Conservation (phyloP, 2,113 vertebrate genomes). For the Hyaena hyaena region DNA sequence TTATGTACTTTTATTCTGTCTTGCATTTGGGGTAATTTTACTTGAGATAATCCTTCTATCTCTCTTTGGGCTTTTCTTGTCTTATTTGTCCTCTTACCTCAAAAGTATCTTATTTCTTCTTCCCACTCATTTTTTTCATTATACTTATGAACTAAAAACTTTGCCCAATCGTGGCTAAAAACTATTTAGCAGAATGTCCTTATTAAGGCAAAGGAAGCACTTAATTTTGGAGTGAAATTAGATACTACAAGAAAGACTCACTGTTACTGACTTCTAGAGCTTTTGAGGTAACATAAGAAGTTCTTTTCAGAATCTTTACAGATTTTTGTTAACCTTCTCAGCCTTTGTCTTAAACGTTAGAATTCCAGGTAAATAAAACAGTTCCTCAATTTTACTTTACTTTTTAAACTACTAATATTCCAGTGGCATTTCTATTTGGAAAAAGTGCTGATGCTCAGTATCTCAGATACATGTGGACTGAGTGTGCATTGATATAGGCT, state of each 20-base stretch:
- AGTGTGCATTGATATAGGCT: not conserved
- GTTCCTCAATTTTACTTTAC: not conserved
- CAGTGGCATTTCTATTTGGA: not conserved
- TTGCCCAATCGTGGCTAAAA: not conserved
- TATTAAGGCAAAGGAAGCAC: not conserved
- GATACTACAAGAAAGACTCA: not conserved
- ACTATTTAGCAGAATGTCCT: not conserved
- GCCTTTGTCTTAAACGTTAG: slow-evolving; percentile 11
- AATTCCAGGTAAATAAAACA: not conserved
- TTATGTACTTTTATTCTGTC: not conserved
- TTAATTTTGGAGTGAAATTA: not conserved
- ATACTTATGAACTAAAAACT: slow-evolving; percentile 25
- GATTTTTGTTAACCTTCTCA: not conserved
- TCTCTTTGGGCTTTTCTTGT: not conserved
- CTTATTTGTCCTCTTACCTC: not conserved
- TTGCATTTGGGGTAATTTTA: not conserved
- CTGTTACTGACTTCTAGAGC: not conserved
- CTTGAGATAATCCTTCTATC: not conserved
- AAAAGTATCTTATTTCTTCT: not conserved
- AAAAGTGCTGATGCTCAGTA: not conserved
- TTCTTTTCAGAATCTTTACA: not conserved
- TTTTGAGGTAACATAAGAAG: not conserved
- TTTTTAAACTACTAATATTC: not conserved
- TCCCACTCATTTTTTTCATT: not conserved
- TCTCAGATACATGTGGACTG: not conserved